A percentile compares a stretch with the other conserved stretches of the same genome.
These are phyloP conservation scores for Machaerirhynchus nigripectus DNA, from an alignment of 2,113 vertebrate genomes.

Conservation along the genomic window DNA sequence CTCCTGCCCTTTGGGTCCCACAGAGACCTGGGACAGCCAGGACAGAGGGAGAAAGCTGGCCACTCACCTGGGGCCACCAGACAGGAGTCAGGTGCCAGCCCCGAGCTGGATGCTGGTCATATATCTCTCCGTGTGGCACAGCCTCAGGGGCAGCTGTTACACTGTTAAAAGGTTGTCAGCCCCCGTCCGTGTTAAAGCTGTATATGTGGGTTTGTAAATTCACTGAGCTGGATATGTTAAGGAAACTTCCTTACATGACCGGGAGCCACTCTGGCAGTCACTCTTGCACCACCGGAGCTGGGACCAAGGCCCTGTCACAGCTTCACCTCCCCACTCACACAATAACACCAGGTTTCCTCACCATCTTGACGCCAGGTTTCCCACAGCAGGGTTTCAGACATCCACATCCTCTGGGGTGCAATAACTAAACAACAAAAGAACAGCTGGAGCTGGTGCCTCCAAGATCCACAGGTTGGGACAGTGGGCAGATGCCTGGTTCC, in stretches of 20 bases:
- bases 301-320: background rate
- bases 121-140: rapidly evolving
- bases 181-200: rapidly evolving
- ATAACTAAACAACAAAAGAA: background rate
- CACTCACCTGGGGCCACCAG: rapidly evolving
- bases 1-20: no score
- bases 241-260: background rate
- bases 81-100: rapidly evolving
- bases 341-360: background rate
- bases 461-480: no score
- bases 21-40: no score
- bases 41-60: background rate
- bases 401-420: background rate
- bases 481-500: background rate
- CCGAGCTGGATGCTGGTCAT: rapidly evolving
- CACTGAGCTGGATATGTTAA: rapidly evolving
- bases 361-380: background rate
- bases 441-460: background rate
- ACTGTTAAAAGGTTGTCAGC: rapidly evolving
- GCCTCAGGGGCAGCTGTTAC: rapidly evolving
- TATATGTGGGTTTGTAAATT: background rate
- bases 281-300: background rate
- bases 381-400: background rate
- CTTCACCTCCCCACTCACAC: background rate
- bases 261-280: background rate